These are phyloP conservation scores for Neelides folsomi DNA, from an alignment of 2,888 invertebrate species.

Conservation along the genomic window DNA sequence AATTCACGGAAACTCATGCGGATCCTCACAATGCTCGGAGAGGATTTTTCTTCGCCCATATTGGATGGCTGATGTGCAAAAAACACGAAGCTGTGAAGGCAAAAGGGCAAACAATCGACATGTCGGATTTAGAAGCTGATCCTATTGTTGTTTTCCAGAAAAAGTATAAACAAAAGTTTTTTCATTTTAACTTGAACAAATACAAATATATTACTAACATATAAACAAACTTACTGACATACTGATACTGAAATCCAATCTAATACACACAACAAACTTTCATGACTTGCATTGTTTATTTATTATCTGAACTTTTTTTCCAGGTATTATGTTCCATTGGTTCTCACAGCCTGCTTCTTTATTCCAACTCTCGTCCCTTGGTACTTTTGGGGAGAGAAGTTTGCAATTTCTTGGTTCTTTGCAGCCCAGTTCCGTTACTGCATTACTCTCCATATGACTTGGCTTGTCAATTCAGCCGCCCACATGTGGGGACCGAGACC, in stretches of 20 bases:
- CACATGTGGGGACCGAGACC: constrained; percentile 74
- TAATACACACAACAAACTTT: background rate
- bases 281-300: background rate
- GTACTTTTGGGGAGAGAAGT: constrained; percentile 68
- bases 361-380: constrained; percentile 58
- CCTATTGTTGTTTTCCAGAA: constrained; percentile 74
- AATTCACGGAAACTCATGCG: constrained; percentile 69
- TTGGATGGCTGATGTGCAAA: constrained; percentile 78
- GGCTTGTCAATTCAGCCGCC: constrained; percentile 86
- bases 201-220: background rate
- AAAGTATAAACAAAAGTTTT: constrained; percentile 47
- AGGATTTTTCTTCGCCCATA: constrained; percentile 90
- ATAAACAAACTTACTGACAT: background rate
- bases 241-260: background rate
- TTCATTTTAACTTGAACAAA: background rate
- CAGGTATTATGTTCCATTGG: constrained; percentile 29
- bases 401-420: constrained; percentile 67
- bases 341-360: constrained; percentile 26
- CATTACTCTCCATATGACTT: constrained; percentile 76
- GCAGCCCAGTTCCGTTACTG: constrained; percentile 67
- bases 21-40: constrained; percentile 71
- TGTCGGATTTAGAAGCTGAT: constrained; percentile 74
- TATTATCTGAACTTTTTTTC: background rate
- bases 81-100: constrained; percentile 79
- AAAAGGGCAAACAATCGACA: constrained; percentile 69